These are phyloP conservation scores for Cavia porcellus DNA, from an alignment of 2,113 vertebrate genomes.

Conservation along the genomic window DNA sequence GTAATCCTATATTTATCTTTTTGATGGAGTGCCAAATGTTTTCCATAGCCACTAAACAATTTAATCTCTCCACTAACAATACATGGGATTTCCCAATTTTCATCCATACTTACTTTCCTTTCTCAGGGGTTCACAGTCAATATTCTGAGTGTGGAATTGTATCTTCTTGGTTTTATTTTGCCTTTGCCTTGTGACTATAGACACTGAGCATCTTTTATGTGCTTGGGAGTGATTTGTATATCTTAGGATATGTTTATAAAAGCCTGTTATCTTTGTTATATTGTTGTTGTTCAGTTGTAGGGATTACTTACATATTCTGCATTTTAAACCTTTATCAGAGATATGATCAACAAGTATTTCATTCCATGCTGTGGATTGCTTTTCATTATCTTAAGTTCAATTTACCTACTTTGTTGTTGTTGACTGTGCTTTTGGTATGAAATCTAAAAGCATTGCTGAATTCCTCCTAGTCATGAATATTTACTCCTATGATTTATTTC, in stretches of 20 bases:
- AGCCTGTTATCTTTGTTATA: background rate
- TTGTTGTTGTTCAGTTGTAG: background rate
- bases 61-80: background rate
- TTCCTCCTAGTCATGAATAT: constrained; percentile 16
- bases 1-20: constrained; percentile 12
- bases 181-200: background rate
- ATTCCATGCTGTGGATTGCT: background rate
- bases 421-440: background rate
- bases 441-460: background rate
- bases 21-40: background rate
- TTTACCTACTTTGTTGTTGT: background rate
- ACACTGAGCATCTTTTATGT: background rate
- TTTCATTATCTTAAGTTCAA: background rate
- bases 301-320: background rate
- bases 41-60: background rate
- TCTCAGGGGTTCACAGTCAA: background rate
- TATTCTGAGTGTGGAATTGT: background rate
- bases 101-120: background rate
- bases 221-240: background rate
- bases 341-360: background rate
- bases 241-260: background rate
- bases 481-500: background rate
- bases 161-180: background rate
- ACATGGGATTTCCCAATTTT: background rate
- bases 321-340: background rate